Evolutionary conservation across 2,888 invertebrate species (phyloP).

Genomic region (Anthrax anthrax): DNA sequence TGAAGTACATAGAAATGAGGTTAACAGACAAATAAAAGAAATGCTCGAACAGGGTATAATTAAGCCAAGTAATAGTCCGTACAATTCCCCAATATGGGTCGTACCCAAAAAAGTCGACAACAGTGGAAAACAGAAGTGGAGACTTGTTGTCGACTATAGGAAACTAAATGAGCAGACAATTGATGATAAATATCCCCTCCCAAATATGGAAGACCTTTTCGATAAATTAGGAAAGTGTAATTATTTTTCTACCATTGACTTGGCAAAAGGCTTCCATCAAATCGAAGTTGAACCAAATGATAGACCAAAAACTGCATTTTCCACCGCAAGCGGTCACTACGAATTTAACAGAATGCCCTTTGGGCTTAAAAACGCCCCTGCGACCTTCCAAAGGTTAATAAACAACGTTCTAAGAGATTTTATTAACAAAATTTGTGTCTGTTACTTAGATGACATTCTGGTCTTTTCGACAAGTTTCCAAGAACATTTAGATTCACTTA

Average conservation of each 20-base stretch:
- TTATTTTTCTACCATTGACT: background rate
- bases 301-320: no score
- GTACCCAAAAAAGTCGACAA: conserved; percentile 13
- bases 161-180: no score
- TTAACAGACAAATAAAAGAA: conserved; percentile 9
- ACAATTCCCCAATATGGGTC: conserved; percentile 14
- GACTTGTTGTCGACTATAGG: conserved; percentile 2
- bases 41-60: conserved; percentile 15
- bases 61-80: conserved; percentile 13
- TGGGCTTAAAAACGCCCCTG: background rate
- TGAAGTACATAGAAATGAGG: conserved; percentile 10
- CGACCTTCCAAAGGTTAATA: no score
- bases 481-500: conserved; percentile 1
- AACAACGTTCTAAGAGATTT: no score
- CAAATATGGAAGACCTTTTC: no score
- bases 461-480: conserved; percentile 2
- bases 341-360: background rate
- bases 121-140: conserved; percentile 1
- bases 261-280: conserved; percentile 2
- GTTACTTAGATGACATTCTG: conserved; percentile 1
- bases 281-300: background rate
- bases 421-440: no score
- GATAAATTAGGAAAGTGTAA: no score
- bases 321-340: background rate
- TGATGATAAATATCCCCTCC: no score